Evolutionary conservation across 2,888 invertebrate species (phyloP).

Genomic region (Leptinotarsa juncta): DNA sequence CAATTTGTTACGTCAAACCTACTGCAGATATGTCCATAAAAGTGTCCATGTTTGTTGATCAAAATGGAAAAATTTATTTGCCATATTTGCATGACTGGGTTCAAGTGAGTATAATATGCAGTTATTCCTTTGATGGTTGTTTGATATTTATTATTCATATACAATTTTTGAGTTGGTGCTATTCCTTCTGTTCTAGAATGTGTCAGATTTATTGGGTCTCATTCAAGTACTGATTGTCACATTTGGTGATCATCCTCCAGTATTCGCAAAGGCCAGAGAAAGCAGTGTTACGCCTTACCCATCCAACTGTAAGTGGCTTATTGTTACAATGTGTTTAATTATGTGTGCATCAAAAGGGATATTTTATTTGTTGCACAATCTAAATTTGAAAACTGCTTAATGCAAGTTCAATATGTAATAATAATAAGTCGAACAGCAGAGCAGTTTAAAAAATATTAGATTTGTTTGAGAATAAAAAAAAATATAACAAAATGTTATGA

Average conservation of each 20-base stretch:
- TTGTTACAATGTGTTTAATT: not conserved
- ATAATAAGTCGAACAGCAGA: too few relatives aligned
- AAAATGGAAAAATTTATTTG: conserved; percentile 94
- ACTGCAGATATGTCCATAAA: conserved; percentile 96
- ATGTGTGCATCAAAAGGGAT: too few relatives aligned
- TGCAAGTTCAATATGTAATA: too few relatives aligned
- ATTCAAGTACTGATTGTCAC: conserved; percentile 92
- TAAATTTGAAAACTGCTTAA: too few relatives aligned
- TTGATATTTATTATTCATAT: too few relatives aligned
- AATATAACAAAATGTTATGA: not conserved
- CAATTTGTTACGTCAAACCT: conserved; percentile 94
- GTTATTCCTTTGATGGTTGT: too few relatives aligned
- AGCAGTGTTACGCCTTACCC: conserved; percentile 69
- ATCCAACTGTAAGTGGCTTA: conserved; percentile 63
- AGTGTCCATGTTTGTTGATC: conserved; percentile 93
- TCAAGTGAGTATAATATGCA: conserved; percentile 67
- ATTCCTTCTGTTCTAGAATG: conserved; percentile 66
- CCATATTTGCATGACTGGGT: conserved; percentile 98
- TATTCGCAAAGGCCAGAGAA: conserved; percentile 80
- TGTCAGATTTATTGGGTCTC: conserved; percentile 88
- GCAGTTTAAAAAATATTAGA: too few relatives aligned
- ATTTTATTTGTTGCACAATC: too few relatives aligned
- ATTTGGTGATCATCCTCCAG: conserved; percentile 96
- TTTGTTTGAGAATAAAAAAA: too few relatives aligned
- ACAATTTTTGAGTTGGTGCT: not conserved